Evolutionary conservation across 1,140 invertebrate genomes (phyloP), one percentile per base, ranked within the genome.

Genomic region (Odontomachus brunneus): DNA sequence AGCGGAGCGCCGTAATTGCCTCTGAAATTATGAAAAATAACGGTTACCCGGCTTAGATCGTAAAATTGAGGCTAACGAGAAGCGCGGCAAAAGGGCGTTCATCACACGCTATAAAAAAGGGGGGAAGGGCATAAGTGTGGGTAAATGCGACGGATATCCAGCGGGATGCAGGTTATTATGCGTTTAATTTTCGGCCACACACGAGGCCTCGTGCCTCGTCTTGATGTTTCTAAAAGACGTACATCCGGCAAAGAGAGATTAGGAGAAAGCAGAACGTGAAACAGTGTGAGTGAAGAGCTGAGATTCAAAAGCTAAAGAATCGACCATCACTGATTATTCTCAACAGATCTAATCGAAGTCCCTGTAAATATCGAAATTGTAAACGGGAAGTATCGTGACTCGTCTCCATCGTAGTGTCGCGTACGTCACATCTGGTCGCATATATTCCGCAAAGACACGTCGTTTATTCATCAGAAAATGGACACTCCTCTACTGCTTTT

Each of bases 1-100:
- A 57, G 38, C 17, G 63, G 51, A 66, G 72, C 33, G 51, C 55
- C 59, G 60, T 90, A 90, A 90, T 90, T 90, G 83, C 49, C 33
- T 15, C 38, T 53, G 51, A 85, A 91, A 91, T 92, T 89, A 88
- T 86, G 85, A 90, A 91, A 91, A 92, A 89, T 88, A 82, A 83
- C 66, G 65, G 75, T 81, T 66, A 48, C 60, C 71, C 62, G 38
- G 53, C 76, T 88, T 90, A 84, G 81, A 90, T 91, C 91, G 87
- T 92, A 92, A 92, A 92, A 92, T 92, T 90, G 87, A 84, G 9
- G 82, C 88, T 92, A 91, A 92, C 91, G 90, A 92, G 90, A 84
- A 85, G 62, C 63, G 81, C 82, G 82, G 75, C 59, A 78, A 83
- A 78, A 63, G 76, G 63, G 74, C 60, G 85, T 87, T 85, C 76